Percentiles rank a stretch among this genome's conserved stretches.
Evolutionary conservation across 2,113 vertebrate species (phyloP).

Genomic region (Solea solea): DNA sequence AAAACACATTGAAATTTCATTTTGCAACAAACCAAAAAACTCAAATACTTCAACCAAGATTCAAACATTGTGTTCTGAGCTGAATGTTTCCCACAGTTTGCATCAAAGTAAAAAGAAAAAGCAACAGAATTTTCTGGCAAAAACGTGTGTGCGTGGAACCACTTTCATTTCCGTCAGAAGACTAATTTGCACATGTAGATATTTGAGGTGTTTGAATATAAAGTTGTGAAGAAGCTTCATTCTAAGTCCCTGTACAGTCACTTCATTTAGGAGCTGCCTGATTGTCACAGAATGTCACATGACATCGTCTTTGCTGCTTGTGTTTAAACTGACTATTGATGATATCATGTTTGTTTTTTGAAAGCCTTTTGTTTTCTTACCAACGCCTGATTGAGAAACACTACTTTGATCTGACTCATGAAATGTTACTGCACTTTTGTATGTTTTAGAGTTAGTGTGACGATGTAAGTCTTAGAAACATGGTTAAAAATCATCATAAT

Average conservation of each 20-base stretch:
- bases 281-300: slow-evolving; percentile 46
- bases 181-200: slow-evolving; percentile 69
- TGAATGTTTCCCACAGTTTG: not conserved
- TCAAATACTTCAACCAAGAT: no score
- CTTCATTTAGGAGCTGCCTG: slow-evolving; percentile 36
- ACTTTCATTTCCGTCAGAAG: slow-evolving; percentile 42
- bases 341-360: slow-evolving; percentile 20
- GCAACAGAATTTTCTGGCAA: not conserved
- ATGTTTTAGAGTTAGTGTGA: slow-evolving; percentile 66
- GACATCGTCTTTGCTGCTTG: slow-evolving; percentile 44
- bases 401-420: slow-evolving; percentile 63
- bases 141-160: not conserved
- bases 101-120: not conserved
- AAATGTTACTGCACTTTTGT: slow-evolving; percentile 78
- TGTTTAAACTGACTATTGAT: slow-evolving; percentile 58
- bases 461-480: slow-evolving; percentile 53
- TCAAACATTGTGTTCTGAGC: no score
- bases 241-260: slow-evolving; percentile 55
- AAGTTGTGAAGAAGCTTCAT: slow-evolving; percentile 46
- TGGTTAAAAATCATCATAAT: slow-evolving; percentile 32
- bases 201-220: slow-evolving; percentile 54
- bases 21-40: no score
- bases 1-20: no score
- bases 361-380: slow-evolving; percentile 17
- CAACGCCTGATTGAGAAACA: slow-evolving; percentile 50